Evolutionary conservation across 1,140 invertebrate species (phyloP), one percentile per base, ranked within the genome.

Genomic region (Drosophila bocqueti): DNA sequence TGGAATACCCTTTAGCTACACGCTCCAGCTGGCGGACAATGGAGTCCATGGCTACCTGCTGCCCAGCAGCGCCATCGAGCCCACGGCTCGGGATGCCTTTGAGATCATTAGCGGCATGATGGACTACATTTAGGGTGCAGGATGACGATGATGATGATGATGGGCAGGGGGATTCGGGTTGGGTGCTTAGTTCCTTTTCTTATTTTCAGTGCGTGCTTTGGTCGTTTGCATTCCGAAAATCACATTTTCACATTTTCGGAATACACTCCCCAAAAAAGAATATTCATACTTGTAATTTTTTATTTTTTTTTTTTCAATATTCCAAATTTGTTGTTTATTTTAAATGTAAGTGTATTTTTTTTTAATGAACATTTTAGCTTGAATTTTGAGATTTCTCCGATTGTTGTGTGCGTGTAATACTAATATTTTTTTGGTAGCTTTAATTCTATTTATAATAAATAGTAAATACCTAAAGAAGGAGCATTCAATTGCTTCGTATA

Each of bases 41-140:
- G 96, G 96, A 26, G 94, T 93, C 3, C 95, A 95, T 76, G 97
- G 97, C 42, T 98, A 98, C 87, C 91, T 97, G 57, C 93, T 98
- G 42, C 97, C 97, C 9, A 94, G 95, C 11, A 94, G 94, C 6
- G 95, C 96, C 81, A 98, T 98, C 61, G 94, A 96, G 45, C 94
- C 96, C 9, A 96, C 96, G 9, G 96, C 95, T 4, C 93, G 94
- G 57, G 98, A 98, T 93, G 97, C 97, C 3, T 97, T 96, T 93
- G 95, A 96, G 90, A 96, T 95, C n/a, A 93, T 98, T 21, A 96
- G 95, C 94, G 95, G 95, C 24, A 96, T 97, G 83, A 94, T 95
- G 45, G 93, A 94, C 74, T 94, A 94, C 63, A 93, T 94, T 31
- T 87, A 54, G 59, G 24, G 0, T 34, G 40, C 6, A 54, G n/a